Evolutionary conservation across 1,140 invertebrate genomes (phyloP), one percentile per base, ranked within the genome.

Genomic region (Procambarus clarkii): DNA sequence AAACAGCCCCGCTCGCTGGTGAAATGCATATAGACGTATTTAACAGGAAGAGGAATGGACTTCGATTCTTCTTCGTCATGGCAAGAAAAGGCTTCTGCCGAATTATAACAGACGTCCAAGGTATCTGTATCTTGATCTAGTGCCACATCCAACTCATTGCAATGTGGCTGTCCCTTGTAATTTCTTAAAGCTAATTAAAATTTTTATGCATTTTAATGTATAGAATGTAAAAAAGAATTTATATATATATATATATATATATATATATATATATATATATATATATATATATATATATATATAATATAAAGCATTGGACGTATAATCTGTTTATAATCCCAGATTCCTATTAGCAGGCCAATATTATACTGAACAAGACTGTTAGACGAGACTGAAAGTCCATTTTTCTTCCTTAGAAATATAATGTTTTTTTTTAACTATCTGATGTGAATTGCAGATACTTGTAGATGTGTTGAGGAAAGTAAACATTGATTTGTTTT

Each of bases 391-490:
- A 81, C 21, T 90, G 80, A 90, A 84, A 46, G 34, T 71, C 88
- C 88, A 84, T 84, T 84, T 78, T 84, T 90, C 88, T 84, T 90
- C 88, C 81, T 44, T 84, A 84, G 81, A 60, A 48, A 81, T 88
- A 88, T 88, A 34, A 77, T 69, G 80, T 46, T 44, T 54, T 88
- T 82, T 89, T 90, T 84, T 84, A 50, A 78, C 88, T 90, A 89
- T 82, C 81, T 84, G 88, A 83, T 90, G 88, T 90, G 81, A 84
- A 78, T 78, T 90, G 88, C 81, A 90, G 45, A 86, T 86, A 89
- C 50, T 74, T 84, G 88, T 84, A 83, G 69, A 83, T 90, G 80
- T 84, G 81, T 84, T 90, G 46, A 60, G 85, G 60, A 76, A 58
- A 48, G 64, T 44, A 78, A 46, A 34, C 58, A 78, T 84, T 7